A percentile compares a stretch with the other conserved stretches of the same genome.
phyloP scores from a whole-genome alignment of 2,113 vertebrate genomes.

The Numida meleagris region DNA sequence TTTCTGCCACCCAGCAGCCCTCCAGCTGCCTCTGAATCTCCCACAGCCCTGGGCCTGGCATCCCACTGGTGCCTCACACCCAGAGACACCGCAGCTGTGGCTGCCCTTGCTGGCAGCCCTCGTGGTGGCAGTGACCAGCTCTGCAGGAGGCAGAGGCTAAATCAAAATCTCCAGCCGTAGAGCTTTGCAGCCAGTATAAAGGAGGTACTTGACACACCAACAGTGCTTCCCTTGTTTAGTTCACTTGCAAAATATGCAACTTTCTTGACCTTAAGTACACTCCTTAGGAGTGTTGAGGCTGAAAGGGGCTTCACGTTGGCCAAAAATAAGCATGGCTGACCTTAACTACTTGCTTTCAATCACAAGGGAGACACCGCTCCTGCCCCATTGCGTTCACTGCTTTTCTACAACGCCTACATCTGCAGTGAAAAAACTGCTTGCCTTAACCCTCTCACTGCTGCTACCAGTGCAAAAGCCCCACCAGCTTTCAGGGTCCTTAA shows the following conservation, averaged over 20 bases:
- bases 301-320: constrained; percentile 26
- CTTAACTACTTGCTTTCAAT: constrained; percentile 55
- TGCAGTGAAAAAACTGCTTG: neutral
- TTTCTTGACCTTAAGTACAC: constrained; percentile 64
- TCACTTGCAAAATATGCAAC: constrained; percentile 57
- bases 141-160: neutral
- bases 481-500: neutral
- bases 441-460: neutral
- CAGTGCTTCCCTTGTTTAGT: constrained; percentile 35
- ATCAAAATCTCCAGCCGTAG: neutral
- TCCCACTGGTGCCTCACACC: neutral
- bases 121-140: neutral
- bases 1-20: accelerated
- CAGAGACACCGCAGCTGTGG: neutral
- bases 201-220: neutral
- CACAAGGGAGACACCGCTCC: constrained; percentile 50
- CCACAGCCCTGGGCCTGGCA: neutral
- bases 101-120: neutral
- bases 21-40: neutral
- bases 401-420: constrained; percentile 19
- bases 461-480: neutral
- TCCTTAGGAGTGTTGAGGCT: constrained; percentile 57
- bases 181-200: neutral
- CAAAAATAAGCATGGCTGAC: constrained; percentile 60
- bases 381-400: neutral